Evolutionary conservation across 1,140 invertebrate genomes (phyloP).

Genomic region (Drosophila lacertosa): DNA sequence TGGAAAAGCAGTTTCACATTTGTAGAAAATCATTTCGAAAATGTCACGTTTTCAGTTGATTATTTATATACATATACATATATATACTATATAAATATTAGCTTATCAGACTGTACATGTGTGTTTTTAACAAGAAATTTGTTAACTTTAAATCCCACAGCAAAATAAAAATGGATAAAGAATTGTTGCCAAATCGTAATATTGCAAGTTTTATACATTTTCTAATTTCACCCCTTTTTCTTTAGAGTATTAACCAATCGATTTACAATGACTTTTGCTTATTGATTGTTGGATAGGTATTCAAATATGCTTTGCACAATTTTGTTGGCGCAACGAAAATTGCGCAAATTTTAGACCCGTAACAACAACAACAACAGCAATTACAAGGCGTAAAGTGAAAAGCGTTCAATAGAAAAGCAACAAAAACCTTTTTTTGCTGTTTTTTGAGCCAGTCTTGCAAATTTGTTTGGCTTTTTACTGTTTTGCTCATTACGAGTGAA

Average conservation of each 20-base stretch:
- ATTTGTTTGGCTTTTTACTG: conserved; percentile 18
- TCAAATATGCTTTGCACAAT: conserved; percentile 15
- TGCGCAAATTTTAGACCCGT: conserved; percentile 21
- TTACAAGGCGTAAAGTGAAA: conserved; percentile 26
- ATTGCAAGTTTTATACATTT: no score
- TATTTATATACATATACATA: not conserved
- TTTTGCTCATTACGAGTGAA: conserved; percentile 11
- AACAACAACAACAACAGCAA: conserved; percentile 18
- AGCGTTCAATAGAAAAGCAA: conserved; percentile 31
- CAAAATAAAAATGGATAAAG: no score
- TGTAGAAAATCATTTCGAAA: no score
- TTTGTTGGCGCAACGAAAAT: conserved; percentile 21
- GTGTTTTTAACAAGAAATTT: no score
- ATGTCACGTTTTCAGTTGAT: not conserved
- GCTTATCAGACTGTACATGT: no score
- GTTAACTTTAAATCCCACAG: no score
- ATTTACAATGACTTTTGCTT: conserved; percentile 13
- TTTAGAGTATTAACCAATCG: not conserved
- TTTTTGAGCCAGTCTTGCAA: conserved; percentile 2
- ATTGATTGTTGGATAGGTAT: conserved; percentile 16
- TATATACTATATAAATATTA: not conserved
- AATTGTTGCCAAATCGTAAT: no score
- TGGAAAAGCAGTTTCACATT: not conserved
- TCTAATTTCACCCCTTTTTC: no score
- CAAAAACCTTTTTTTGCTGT: conserved; percentile 9